Evolutionary conservation across 2,888 invertebrate species (phyloP), one percentile per base, ranked within the genome.

Genomic region (Elegia similella): DNA sequence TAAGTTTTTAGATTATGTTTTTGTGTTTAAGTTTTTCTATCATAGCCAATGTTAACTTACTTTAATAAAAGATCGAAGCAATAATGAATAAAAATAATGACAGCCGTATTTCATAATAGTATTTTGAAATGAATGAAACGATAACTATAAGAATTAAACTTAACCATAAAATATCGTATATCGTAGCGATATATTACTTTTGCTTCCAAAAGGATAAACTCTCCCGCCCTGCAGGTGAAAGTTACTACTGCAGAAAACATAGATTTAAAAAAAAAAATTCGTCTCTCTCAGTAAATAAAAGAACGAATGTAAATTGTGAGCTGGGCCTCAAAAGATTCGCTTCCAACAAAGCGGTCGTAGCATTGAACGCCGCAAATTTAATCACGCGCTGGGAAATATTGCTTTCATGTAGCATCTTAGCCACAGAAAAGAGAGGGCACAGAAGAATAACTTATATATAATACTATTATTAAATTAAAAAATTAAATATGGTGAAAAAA

Each of bases 311-410:
- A 32, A 55, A 55, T 54, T 48, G 42, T 29, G 42, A 48, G 42
- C 42, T 34, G 13, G 17, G 30, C 38, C 64, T 73, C 64, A 68
- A 75, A 73, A 66, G 64, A 61, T 66, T 62, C 57, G 58, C 62
- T 63, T 55, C 68, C 72, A 66, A 61, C 62, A 59, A 68, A 57
- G 72, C 74, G 76, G 64, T 73, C 68, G 32, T 17, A 68, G 75
- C 70, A 75, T 80, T 76, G 75, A 76, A 69, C 72, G 61, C 76
- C 76, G 68, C 77, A 84, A 87, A 86, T 85, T 81, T 76, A 77
- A 86, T 86, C 79, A 68, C 69, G 61, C 64, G 66, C 67, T 70
- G 73, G 68, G 76, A 76, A 80, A 83, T 83, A 79, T 82, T 78
- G 78, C 81, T 74, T 75, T 72, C 69, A 73, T 77, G 71, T 77